phyloP scores from a whole-genome alignment of 2,888 invertebrate species.

The Agrotis clavis region DNA sequence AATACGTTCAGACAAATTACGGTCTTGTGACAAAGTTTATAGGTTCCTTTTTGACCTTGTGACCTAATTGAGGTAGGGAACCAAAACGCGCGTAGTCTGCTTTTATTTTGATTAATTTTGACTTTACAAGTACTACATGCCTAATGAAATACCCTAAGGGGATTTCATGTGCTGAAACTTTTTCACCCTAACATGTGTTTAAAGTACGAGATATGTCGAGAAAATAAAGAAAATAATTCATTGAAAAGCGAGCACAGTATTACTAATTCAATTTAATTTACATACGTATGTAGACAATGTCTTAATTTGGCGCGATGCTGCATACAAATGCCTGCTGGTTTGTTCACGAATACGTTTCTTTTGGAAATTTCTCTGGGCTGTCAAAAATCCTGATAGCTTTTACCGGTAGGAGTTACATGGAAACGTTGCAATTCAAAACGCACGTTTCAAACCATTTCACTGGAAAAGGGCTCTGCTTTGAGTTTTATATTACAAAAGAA shows the following conservation, averaged over 20 bases:
- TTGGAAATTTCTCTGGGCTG: background rate
- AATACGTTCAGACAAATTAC: constrained; percentile 50
- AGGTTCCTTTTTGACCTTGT: constrained; percentile 43
- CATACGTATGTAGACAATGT: constrained; percentile 41
- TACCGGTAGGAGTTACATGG: background rate
- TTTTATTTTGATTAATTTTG: constrained; percentile 50
- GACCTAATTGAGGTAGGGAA: constrained; percentile 34
- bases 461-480: constrained; percentile 10
- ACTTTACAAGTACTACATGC: constrained; percentile 22
- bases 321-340: constrained; percentile 48
- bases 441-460: constrained; percentile 13
- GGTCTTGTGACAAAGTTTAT: constrained; percentile 48
- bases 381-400: constrained; percentile 3
- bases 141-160: constrained; percentile 23
- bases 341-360: constrained; percentile 7
- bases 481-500: constrained; percentile 8
- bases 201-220: constrained; percentile 16
- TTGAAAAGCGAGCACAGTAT: constrained; percentile 28
- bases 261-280: constrained; percentile 53
- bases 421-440: constrained; percentile 8
- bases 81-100: constrained; percentile 31
- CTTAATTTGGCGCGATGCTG: constrained; percentile 23
- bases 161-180: constrained; percentile 9
- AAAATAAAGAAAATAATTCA: constrained; percentile 35
- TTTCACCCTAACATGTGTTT: constrained; percentile 12